Percentiles rank a stretch among this genome's conserved stretches.
These are phyloP conservation scores for Geococcyx californianus DNA, from an alignment of 2,113 vertebrate species.

Conservation along the genomic window DNA sequence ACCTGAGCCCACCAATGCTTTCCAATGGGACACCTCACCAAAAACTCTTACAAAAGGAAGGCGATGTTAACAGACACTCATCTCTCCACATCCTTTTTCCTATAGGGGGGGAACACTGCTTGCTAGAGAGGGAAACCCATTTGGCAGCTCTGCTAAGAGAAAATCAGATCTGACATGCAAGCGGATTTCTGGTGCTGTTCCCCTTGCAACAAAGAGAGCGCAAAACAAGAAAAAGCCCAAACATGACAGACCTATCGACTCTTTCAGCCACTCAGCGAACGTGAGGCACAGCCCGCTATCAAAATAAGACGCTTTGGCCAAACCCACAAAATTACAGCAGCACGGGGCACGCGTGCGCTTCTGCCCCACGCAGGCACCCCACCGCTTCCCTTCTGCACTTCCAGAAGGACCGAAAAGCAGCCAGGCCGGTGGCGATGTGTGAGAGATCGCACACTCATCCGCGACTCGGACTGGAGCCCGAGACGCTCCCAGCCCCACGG, in stretches of 20 bases:
- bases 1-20: background rate
- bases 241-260: accelerated
- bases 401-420: background rate
- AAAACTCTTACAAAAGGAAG: background rate
- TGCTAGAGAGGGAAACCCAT: background rate
- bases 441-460: background rate
- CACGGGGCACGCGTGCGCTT: background rate
- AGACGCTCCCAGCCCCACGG: too few species aligned
- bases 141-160: background rate
- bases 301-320: background rate
- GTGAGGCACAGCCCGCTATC: background rate
- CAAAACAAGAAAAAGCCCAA: background rate
- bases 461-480: too few species aligned
- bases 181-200: background rate
- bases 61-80: background rate
- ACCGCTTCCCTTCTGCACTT: accelerated
- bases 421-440: background rate
- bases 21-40: background rate
- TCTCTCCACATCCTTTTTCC: background rate
- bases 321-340: background rate
- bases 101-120: accelerated
- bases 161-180: background rate
- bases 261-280: background rate
- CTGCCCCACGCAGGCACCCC: background rate
- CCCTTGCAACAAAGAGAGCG: too few species aligned